Evolutionary conservation across 2,113 vertebrate genomes (phyloP).

Genomic region (Hassar affinis): DNA sequence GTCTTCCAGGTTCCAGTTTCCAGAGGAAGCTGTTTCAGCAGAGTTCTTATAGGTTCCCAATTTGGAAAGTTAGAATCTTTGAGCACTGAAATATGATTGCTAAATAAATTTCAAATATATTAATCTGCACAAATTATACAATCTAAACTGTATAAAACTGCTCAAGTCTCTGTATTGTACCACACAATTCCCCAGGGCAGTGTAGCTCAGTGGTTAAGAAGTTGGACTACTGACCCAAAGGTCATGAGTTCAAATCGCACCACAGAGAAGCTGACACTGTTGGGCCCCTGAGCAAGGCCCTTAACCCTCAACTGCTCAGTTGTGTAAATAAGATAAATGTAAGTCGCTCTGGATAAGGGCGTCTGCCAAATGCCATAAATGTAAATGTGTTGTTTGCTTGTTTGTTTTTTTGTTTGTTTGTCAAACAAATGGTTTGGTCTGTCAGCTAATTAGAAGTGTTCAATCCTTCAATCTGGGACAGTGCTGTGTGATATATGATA

Average conservation of each 20-base stretch:
- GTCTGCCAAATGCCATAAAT: no score
- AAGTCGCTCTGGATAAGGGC: no score
- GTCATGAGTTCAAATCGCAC: no score
- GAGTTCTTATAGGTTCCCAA: neutral
- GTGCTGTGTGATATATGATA: neutral
- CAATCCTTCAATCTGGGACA: neutral
- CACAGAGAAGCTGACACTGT: no score
- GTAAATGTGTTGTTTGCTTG: neutral
- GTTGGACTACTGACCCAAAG: no score
- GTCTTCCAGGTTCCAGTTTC: no score
- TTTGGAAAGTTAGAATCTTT: neutral
- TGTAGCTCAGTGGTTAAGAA: no score
- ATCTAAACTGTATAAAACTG: neutral
- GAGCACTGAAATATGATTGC: neutral
- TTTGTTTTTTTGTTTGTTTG: neutral
- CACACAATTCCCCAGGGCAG: neutral
- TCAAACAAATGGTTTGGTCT: neutral
- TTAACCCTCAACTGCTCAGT: no score
- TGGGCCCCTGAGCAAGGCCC: no score
- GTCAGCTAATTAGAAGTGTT: neutral
- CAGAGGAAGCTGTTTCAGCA: neutral
- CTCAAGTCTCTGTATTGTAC: neutral
- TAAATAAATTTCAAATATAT: neutral
- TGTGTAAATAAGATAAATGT: no score
- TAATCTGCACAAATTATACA: neutral